Evolutionary conservation across 2,797 vertebrate species (phyloP).

Genomic region (Sorex maritimensis): DNA sequence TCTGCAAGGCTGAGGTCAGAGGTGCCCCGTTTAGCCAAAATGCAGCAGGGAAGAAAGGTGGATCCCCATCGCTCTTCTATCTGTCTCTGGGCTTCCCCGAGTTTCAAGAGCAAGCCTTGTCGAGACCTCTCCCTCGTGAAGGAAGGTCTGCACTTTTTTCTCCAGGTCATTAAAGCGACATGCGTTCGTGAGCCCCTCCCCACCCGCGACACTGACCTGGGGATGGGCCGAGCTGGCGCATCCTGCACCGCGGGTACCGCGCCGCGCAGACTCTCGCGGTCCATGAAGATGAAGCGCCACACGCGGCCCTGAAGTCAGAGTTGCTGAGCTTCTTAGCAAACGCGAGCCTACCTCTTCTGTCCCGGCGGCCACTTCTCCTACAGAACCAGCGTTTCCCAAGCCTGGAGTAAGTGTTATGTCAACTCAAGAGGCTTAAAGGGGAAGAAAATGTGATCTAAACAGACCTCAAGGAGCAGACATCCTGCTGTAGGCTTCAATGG

Average conservation of each 20-base stretch:
- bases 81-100: not conserved
- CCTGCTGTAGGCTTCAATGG: constrained; percentile 86
- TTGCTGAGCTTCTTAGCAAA: not conserved
- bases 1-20: not conserved
- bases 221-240: not conserved
- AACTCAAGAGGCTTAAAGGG: constrained; percentile 81
- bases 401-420: constrained; percentile 76
- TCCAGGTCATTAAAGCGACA: not conserved
- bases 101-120: constrained; percentile 25
- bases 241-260: not conserved
- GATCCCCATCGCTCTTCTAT: not conserved
- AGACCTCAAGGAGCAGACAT: constrained; percentile 83
- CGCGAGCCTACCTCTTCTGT: not conserved
- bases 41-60: not conserved
- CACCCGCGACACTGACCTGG: not conserved
- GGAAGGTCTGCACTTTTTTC: not conserved
- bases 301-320: not conserved
- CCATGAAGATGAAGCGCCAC: not conserved
- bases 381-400: constrained; percentile 18
- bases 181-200: not conserved
- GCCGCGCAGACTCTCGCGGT: constrained; percentile 18
- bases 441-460: constrained; percentile 86
- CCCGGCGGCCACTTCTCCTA: constrained; percentile 46
- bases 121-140: not conserved
- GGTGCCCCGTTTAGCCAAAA: not conserved